Evolutionary conservation across 2,113 vertebrate genomes (phyloP), one percentile per base, ranked within the genome.

Genomic region (Mustela nigripes): DNA sequence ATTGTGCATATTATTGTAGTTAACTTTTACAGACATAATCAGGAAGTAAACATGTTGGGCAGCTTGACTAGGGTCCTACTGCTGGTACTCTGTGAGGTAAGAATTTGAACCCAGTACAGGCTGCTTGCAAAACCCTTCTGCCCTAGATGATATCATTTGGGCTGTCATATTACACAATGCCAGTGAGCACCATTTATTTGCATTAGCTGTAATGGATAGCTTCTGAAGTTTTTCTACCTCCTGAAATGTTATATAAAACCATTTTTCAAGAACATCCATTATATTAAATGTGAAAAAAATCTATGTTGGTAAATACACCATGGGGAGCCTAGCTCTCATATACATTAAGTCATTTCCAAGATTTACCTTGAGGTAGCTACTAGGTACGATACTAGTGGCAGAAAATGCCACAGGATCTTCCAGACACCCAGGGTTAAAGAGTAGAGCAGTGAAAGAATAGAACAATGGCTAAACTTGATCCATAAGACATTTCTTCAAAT

Each of bases 331-430:
- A 7, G 22, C 9, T 87, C 10, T 93, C 78, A 89, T 67, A 71
- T 76, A 74, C 9, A 91, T 24, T 50, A 88, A 11, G 33, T 21
- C 63, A 94, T 93, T 96, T 84, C 48, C 60, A 81, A 95, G 67
- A 28, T 69, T 82, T 50, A 92, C 48, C 91, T 74, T 63, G 60
- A 21, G 19, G 18, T n/a, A 83, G 5, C 2, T 58, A 48, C 2
- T 58, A 48, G 42, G 74, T 31, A 31, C 15, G 82, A 8, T 3
- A 14, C 78, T 33, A 48, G 45, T 82, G 10, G 24, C 16, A n/a
- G 76, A 42, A 91, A 96, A 89, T 24, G 26, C 4, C n/a, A n/a
- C 1, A 21, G 6, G 0, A 19, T 36, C 48, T 83, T 31, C 15
- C 28, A 33, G 48, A 82, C 58, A 58, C 1, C 7, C 11, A 56